phyloP scores from a whole-genome alignment of 2,888 invertebrate species.

The Coremacera marginata region DNA sequence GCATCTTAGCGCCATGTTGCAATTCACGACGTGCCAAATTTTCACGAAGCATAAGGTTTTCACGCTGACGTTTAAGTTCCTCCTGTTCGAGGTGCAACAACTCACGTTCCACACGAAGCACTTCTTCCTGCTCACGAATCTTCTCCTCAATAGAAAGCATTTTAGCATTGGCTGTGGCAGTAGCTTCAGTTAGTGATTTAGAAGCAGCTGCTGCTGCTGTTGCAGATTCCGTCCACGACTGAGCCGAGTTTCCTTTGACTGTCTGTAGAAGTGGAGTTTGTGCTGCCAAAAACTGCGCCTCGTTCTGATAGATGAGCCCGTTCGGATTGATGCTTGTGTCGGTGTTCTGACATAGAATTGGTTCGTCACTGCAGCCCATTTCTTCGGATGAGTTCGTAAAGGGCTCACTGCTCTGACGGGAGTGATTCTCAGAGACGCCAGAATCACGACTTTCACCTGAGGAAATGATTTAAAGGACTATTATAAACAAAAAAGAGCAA shows the following conservation, averaged over 20 bases:
- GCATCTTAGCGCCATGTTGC: slow-evolving; percentile 68
- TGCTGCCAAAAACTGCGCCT: slow-evolving; percentile 54
- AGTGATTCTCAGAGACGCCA: slow-evolving; percentile 81
- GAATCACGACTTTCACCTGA: slow-evolving; percentile 81
- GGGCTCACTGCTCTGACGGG: slow-evolving; percentile 85
- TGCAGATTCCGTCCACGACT: slow-evolving; percentile 65
- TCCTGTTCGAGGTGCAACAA: slow-evolving; percentile 82
- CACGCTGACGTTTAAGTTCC: slow-evolving; percentile 80
- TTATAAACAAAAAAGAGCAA: too few relatives aligned
- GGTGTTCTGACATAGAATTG: neutral
- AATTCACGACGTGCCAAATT: slow-evolving; percentile 73
- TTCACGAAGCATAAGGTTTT: slow-evolving; percentile 78
- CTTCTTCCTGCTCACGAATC: slow-evolving; percentile 79
- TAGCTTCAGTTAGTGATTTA: slow-evolving; percentile 69
- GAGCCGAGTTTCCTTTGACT: slow-evolving; percentile 62
- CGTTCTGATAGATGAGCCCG: slow-evolving; percentile 61
- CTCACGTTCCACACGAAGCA: slow-evolving; percentile 83
- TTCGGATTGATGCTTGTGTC: slow-evolving; percentile 39
- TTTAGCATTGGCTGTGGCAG: slow-evolving; percentile 69
- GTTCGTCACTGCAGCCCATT: slow-evolving; percentile 35
- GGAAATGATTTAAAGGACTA: slow-evolving; percentile 21
- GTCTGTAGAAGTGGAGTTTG: slow-evolving; percentile 62
- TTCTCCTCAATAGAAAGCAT: slow-evolving; percentile 76
- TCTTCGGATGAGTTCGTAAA: slow-evolving; percentile 84
- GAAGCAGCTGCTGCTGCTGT: slow-evolving; percentile 64